Conservation (phyloP, 2,888 invertebrate species). For the Drosophila birchii region DNA sequence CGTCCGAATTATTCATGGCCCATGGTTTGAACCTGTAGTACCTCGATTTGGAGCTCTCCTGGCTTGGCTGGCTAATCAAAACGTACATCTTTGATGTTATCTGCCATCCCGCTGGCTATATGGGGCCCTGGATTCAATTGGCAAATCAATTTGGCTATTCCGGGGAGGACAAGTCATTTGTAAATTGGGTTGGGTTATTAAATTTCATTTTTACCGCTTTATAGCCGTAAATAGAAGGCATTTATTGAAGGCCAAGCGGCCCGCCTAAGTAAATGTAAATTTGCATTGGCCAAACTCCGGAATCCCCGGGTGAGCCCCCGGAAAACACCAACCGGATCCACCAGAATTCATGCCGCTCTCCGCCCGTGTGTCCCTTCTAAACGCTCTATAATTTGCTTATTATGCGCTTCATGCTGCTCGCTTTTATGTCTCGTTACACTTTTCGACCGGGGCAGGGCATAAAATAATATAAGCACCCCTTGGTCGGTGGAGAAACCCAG, state of each 20-base stretch:
- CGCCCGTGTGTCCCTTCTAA: slow-evolving; percentile 73
- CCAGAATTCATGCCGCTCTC: slow-evolving; percentile 17
- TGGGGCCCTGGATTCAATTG: slow-evolving; percentile 27
- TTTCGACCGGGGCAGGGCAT: slow-evolving; percentile 54
- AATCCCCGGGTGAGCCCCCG: neutral
- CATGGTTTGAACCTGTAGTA: neutral
- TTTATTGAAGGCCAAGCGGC: slow-evolving; percentile 75
- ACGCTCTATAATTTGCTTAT: slow-evolving; percentile 83
- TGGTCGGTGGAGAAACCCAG: neutral
- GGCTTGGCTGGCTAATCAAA: slow-evolving; percentile 24
- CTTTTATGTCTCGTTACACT: slow-evolving; percentile 81
- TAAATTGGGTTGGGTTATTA: slow-evolving; percentile 81
- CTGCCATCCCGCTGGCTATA: slow-evolving; percentile 15
- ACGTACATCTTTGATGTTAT: slow-evolving; percentile 36
- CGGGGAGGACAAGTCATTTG: slow-evolving; percentile 51
- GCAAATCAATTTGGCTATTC: slow-evolving; percentile 34
- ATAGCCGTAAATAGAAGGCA: slow-evolving; percentile 84
- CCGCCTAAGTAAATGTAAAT: slow-evolving; percentile 73
- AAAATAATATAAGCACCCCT: slow-evolving; percentile 68
- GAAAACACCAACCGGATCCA: slow-evolving; percentile 25
- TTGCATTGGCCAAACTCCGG: slow-evolving; percentile 52
- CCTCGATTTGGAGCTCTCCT: neutral
- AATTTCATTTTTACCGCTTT: slow-evolving; percentile 83
- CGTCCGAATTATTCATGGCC: slow-evolving; percentile 13
- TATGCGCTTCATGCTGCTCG: slow-evolving; percentile 78